A percentile compares a stretch with the other conserved stretches of the same genome.
These are phyloP conservation scores for Lanistes nyassanus DNA, from an alignment of 1,140 invertebrate species.

Conservation along the genomic window DNA sequence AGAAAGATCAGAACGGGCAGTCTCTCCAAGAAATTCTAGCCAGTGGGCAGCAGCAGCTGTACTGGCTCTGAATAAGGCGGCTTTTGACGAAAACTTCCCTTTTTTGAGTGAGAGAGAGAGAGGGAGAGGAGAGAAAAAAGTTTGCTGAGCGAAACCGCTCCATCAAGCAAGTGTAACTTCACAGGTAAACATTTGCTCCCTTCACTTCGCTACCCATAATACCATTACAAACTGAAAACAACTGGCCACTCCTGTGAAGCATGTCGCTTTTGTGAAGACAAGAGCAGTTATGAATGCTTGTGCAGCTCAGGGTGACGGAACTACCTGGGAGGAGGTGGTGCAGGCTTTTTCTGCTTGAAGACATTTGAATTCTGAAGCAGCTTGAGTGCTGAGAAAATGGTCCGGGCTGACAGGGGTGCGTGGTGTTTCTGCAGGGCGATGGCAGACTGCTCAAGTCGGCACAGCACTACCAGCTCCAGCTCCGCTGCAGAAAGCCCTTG, in stretches of 20 bases:
- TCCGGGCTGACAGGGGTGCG: constrained; percentile 59
- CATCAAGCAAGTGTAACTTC: neutral
- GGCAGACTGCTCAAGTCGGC: constrained; percentile 56
- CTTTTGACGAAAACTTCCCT: neutral
- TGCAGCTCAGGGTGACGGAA: neutral
- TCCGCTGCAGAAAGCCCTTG: constrained; percentile 58
- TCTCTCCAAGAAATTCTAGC: too few relatives aligned
- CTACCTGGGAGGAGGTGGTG: constrained; percentile 42
- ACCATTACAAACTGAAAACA: too few relatives aligned
- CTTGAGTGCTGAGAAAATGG: constrained; percentile 56
- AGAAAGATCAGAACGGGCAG: too few relatives aligned
- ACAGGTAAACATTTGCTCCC: neutral
- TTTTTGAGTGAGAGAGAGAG: too few relatives aligned
- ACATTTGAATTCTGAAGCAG: constrained; percentile 53
- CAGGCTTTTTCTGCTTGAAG: constrained; percentile 51
- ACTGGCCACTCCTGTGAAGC: too few relatives aligned
- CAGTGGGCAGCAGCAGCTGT: too few relatives aligned
- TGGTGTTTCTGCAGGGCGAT: constrained; percentile 62
- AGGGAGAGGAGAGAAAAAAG: too few relatives aligned
- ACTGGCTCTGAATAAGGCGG: too few relatives aligned
- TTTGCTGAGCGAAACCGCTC: too few relatives aligned
- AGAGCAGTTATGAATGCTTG: too few relatives aligned
- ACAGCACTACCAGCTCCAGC: constrained; percentile 61
- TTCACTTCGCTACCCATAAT: neutral
- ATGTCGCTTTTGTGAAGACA: too few relatives aligned